A percentile compares a stretch with the other conserved stretches of the same genome.
Conservation (phyloP, 2,797 vertebrate species). For the Cheirogaleus major region DNA sequence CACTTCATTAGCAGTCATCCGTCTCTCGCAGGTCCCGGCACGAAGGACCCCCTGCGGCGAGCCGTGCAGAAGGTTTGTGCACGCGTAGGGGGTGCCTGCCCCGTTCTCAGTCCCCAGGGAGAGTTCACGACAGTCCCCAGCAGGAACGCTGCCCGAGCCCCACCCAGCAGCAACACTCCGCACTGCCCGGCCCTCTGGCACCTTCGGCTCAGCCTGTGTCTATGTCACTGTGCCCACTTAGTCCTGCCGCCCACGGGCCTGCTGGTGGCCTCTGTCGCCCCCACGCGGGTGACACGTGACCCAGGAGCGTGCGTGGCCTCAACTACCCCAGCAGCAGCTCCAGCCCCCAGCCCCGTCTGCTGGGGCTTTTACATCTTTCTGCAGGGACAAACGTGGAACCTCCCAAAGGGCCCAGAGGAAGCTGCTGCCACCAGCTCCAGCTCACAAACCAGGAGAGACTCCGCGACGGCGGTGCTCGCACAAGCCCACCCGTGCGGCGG, state of each 20-base stretch:
- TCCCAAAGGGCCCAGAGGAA: neutral
- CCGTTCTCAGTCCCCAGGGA: neutral
- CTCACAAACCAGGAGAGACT: neutral
- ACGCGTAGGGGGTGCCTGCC: rapidly evolving
- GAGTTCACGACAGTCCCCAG: neutral
- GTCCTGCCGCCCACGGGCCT: neutral
- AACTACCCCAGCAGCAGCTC: rapidly evolving
- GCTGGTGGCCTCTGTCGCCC: neutral
- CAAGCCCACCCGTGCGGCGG: rapidly evolving
- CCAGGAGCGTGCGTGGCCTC: rapidly evolving
- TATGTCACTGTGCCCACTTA: neutral
- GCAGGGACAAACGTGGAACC: neutral
- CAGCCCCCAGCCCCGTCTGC: neutral
- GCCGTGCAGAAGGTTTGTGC: rapidly evolving
- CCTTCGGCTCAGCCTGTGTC: rapidly evolving
- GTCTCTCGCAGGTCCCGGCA: neutral
- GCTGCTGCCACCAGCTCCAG: rapidly evolving
- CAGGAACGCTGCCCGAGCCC: rapidly evolving
- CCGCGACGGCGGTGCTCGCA: rapidly evolving
- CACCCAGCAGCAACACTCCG: rapidly evolving
- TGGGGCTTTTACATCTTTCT: rapidly evolving
- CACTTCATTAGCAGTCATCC: neutral
- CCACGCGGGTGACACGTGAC: neutral
- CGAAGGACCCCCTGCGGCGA: neutral
- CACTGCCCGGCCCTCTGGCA: rapidly evolving